A percentile compares a stretch with the other conserved stretches of the same genome.
These are phyloP conservation scores for Horisme vitalbata DNA, from an alignment of 2,888 invertebrate species.

Conservation along the genomic window DNA sequence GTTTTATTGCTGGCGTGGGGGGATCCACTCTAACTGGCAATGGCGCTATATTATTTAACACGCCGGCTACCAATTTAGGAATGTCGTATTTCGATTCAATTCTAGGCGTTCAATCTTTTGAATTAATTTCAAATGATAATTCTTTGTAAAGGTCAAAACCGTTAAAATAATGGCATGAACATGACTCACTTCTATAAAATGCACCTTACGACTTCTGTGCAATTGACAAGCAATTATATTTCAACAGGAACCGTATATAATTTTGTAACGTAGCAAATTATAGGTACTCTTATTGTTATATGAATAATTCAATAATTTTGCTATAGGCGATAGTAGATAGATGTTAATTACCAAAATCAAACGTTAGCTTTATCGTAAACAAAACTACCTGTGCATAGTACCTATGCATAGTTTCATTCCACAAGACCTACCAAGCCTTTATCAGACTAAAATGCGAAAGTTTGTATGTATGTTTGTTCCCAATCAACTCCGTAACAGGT, in stretches of 20 bases:
- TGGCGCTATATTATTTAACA: constrained; percentile 39
- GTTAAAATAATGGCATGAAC: constrained; percentile 10
- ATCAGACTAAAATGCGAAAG: no score
- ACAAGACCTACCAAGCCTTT: no score
- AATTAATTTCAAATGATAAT: constrained; percentile 25
- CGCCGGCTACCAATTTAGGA: constrained; percentile 50
- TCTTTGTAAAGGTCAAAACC: constrained; percentile 28
- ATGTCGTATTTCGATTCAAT: constrained; percentile 40
- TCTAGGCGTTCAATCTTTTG: constrained; percentile 23
- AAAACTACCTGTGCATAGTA: no score
- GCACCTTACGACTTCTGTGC: neutral
- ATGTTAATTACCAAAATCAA: no score
- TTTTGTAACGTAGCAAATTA: no score
- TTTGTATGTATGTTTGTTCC: no score
- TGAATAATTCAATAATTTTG: no score
- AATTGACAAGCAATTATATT: constrained; percentile 3
- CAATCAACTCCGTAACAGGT: no score
- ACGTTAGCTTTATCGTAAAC: no score
- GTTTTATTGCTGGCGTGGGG: constrained; percentile 49
- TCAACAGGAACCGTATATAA: neutral
- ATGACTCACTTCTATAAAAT: constrained; percentile 16
- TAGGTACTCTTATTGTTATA: no score
- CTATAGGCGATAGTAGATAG: no score
- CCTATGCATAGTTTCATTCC: no score
- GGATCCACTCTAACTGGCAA: constrained; percentile 42